Evolutionary conservation across 23 tunicate species (phyloP), one percentile per base, ranked within the genome.

Genomic region (Oikopleura vanhoeffeni): DNA sequence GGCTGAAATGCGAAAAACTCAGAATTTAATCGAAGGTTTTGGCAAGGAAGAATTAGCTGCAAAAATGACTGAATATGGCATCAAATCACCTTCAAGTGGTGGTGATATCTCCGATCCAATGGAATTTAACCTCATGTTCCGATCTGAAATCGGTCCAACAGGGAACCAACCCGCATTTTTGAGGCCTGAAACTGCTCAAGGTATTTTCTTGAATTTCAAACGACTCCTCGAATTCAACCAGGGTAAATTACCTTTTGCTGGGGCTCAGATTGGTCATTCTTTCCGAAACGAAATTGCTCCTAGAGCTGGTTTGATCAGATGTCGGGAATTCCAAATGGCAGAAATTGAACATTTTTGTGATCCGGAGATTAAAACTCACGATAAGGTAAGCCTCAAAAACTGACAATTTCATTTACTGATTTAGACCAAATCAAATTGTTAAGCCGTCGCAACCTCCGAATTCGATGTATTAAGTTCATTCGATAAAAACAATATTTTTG

Each of bases 181-280:
- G 40, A 83, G 98, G 0, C 98, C 98, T 57, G 98, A 94, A 88
- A 94, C 98, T 1, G 98, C 98, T 36, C 98, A 94, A 85, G 98
- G 98, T 0, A 94, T 94, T 0, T 94, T 94, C 84, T 87, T 94
- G 18, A 94, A 94, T 57, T 94, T 88, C 76, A 94, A 94, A 86
- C 41, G 98, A 8, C 41, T 94, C 49, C 87, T 94, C 40, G 98
- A 94, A 67, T 94, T 94, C 67, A 94, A 94, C 67, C 91, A 94
- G 85, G 95, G 95, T 38, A 88, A 86, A 77, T 41, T 94, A 24
- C 98, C 98, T 0, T 94, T 94, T 86, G 95, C 98, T 67, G 95
- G 87, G 40, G 98, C 87, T 13, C 98, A 94, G 76, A 94, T 94
- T 86, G 98, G 98, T 0, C 91, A 89, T 2, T 85, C 98, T 13